Conservation (phyloP, 2,113 vertebrate species). For the Pituophis catenifer region DNA sequence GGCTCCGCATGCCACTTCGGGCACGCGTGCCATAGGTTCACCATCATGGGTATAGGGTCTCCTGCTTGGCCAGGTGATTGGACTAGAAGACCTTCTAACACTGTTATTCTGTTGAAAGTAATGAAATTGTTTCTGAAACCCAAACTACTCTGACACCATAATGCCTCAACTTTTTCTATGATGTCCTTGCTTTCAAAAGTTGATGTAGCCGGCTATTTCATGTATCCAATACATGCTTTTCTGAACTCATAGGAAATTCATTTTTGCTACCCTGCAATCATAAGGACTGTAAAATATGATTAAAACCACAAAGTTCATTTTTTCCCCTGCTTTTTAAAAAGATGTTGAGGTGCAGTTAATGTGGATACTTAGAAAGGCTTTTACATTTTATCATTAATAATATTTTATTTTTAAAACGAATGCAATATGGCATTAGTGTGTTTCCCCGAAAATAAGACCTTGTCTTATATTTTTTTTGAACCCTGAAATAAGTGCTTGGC, state of each 20-base stretch:
- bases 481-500: too few relatives aligned
- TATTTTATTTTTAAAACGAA: conserved; percentile 49
- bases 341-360: conserved; percentile 40
- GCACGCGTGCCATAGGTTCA: too few relatives aligned
- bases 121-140: conserved; percentile 34
- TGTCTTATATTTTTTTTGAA: too few relatives aligned
- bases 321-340: conserved; percentile 34
- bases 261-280: conserved; percentile 67
- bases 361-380: conserved; percentile 23
- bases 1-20: too few relatives aligned
- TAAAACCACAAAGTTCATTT: conserved; percentile 62
- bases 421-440: conserved; percentile 53
- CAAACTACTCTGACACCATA: conserved; percentile 47
- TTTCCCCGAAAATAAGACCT: too few relatives aligned
- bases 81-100: not conserved
- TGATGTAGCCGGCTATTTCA: conserved; percentile 54
- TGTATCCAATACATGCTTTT: conserved; percentile 56
- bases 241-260: conserved; percentile 56
- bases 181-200: conserved; percentile 56
- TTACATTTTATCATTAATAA: conserved; percentile 54
- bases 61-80: too few relatives aligned
- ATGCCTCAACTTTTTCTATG: conserved; percentile 55
- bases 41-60: too few relatives aligned
- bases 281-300: conserved; percentile 70
- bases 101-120: conserved; percentile 16